Conservation (phyloP, 2,113 vertebrate species). For the Prietella phreatophila region DNA sequence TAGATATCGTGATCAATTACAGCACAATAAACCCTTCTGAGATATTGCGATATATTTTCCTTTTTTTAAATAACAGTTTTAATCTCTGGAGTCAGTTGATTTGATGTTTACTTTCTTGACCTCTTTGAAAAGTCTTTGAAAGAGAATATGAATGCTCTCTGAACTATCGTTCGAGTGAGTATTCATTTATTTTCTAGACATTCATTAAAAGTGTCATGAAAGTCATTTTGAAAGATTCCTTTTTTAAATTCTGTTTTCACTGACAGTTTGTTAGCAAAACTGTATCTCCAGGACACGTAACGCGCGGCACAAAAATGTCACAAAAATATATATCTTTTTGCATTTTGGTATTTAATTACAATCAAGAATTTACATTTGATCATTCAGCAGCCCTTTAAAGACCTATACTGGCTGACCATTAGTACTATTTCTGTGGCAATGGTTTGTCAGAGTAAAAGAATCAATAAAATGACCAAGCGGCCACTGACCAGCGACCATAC, state of each 20-base stretch:
- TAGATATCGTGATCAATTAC: neutral
- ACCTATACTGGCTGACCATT: neutral
- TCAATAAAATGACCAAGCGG: constrained; percentile 4
- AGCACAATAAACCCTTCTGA: neutral
- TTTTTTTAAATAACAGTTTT: neutral
- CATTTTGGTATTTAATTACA: neutral
- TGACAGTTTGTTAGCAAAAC: neutral
- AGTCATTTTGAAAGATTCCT: neutral
- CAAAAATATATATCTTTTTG: neutral
- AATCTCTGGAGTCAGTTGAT: neutral
- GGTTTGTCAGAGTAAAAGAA: neutral
- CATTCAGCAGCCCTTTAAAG: neutral
- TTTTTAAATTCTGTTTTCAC: neutral
- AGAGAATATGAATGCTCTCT: neutral
- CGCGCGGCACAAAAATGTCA: neutral
- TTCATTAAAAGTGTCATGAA: neutral
- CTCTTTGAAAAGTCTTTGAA: neutral
- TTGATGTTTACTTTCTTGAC: neutral
- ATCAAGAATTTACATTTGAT: neutral
- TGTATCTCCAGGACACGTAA: neutral
- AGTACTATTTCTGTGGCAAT: too few relatives aligned
- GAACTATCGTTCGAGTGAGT: neutral
- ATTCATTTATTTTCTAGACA: neutral
- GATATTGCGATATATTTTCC: neutral
- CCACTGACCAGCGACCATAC: neutral